Evolutionary conservation across 1,140 invertebrate genomes (phyloP).

Genomic region (Latrodectus geometricus): DNA sequence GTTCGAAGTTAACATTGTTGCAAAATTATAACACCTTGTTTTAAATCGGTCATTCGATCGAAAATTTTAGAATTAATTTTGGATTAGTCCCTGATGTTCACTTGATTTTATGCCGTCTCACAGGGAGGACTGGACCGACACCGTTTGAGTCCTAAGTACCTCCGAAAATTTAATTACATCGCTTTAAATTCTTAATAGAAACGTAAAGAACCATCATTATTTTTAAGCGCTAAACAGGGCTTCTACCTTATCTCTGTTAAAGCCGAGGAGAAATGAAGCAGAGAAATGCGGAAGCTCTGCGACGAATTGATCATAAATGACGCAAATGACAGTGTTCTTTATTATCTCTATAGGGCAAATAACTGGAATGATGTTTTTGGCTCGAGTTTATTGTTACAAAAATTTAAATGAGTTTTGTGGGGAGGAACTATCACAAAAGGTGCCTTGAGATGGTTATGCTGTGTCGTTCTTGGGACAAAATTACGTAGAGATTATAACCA

Average conservation of each 20-base stretch:
- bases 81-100: background rate
- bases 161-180: constrained; percentile 46
- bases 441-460: constrained; percentile 6
- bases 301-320: constrained; percentile 56
- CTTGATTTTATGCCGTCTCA: constrained; percentile 21
- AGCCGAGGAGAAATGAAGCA: constrained; percentile 35
- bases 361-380: constrained; percentile 47
- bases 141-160: constrained; percentile 2
- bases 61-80: background rate
- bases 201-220: constrained; percentile 56
- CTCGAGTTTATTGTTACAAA: constrained; percentile 22
- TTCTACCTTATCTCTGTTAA: constrained; percentile 26
- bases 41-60: background rate
- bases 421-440: constrained; percentile 10
- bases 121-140: background rate
- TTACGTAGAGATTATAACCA: constrained; percentile 22
- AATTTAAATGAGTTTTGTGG: constrained; percentile 48
- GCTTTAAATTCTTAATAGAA: constrained; percentile 54
- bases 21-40: background rate
- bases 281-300: constrained; percentile 16
- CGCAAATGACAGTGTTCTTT: constrained; percentile 26
- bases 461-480: constrained; percentile 18
- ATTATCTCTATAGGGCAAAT: constrained; percentile 39
- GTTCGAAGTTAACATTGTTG: background rate
- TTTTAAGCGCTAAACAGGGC: constrained; percentile 46